Conservation (phyloP, 2,888 invertebrate species). For the Gerosis bhagava region DNA sequence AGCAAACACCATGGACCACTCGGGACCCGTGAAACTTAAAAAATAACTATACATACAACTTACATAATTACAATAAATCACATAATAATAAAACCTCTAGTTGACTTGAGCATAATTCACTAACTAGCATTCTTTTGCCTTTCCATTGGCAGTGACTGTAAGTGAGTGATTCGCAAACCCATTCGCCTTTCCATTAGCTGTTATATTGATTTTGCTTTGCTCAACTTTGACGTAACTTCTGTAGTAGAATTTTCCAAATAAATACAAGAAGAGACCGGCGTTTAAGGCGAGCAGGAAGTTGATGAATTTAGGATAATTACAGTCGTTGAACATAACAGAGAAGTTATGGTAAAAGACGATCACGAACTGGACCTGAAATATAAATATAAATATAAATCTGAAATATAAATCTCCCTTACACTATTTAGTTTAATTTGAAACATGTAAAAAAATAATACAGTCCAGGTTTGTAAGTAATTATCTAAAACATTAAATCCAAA, state of each 20-base stretch:
- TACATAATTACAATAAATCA: slow-evolving; percentile 26
- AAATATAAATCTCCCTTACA: too few species aligned
- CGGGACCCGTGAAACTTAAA: not conserved
- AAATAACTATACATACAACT: too few species aligned
- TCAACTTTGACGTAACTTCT: slow-evolving; percentile 80
- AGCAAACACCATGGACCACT: slow-evolving; percentile 7
- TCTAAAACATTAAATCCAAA: too few species aligned
- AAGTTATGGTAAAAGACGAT: slow-evolving; percentile 89
- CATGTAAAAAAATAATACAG: too few species aligned
- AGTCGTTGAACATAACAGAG: slow-evolving; percentile 85
- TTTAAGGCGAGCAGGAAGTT: slow-evolving; percentile 86
- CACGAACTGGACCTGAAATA: slow-evolving; percentile 86
- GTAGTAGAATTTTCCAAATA: slow-evolving; percentile 90
- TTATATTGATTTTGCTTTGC: slow-evolving; percentile 10
- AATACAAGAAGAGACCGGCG: slow-evolving; percentile 87
- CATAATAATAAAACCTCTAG: slow-evolving; percentile 31
- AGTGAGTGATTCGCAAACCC: slow-evolving; percentile 22
- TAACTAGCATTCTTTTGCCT: slow-evolving; percentile 63
- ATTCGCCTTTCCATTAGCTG: slow-evolving; percentile 15
- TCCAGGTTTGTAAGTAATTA: too few species aligned
- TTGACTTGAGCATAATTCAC: slow-evolving; percentile 34
- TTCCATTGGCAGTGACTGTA: slow-evolving; percentile 41
- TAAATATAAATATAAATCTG: too few species aligned
- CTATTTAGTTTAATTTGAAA: too few species aligned
- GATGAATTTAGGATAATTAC: slow-evolving; percentile 87